Evolutionary conservation across 2,113 vertebrate genomes (phyloP), one percentile per base, ranked within the genome.

Genomic region (Camelus dromedarius): DNA sequence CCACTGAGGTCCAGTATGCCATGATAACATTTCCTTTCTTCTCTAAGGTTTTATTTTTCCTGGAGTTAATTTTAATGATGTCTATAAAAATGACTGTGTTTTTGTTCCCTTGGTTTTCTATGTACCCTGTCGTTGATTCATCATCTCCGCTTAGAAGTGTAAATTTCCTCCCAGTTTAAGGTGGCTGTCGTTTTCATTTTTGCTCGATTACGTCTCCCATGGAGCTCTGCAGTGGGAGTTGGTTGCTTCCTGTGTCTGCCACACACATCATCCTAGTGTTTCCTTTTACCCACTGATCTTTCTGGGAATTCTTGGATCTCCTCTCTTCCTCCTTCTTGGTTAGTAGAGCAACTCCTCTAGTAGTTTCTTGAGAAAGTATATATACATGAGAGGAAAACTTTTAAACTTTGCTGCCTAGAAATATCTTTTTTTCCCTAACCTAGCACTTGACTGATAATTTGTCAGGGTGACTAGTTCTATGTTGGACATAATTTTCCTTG

Each of bases 311-410:
- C 22, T 14, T 58, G 22, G 30, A 15, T 56, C 35, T 81, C 70
- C 8, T 87, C 2, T 48, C 18, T 35, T 54, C 24, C 8, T 87
- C 24, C 91, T 60, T 54, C 14, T 81, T 84, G 30, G 46, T 81
- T 83, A 46, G 11, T 56, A 70, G 64, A 72, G 20, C 38, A 73
- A 35, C 16, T 60, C 18, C 10, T 70, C 9, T 38, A 64, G 24
- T 72, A 20, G n/a, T 93, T 92, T 89, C 79, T 95, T 92, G 38
- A 89, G 70, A 95, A 84, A 38, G 32, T 67, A 50, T 52, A 42
- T 60, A 58, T 60, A 28, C 0, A 3, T 56, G 75, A 48, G n/a
- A 84, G 19, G 42, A 48, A 67, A 54, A 50, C 3, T 85, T 56
- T 67, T 82, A 73, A 88, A 69, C 69, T 73, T 60, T 54, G 30